These are phyloP conservation scores for Lordiphosa andalusiaca DNA, from an alignment of 2,888 invertebrate species.

Conservation along the genomic window DNA sequence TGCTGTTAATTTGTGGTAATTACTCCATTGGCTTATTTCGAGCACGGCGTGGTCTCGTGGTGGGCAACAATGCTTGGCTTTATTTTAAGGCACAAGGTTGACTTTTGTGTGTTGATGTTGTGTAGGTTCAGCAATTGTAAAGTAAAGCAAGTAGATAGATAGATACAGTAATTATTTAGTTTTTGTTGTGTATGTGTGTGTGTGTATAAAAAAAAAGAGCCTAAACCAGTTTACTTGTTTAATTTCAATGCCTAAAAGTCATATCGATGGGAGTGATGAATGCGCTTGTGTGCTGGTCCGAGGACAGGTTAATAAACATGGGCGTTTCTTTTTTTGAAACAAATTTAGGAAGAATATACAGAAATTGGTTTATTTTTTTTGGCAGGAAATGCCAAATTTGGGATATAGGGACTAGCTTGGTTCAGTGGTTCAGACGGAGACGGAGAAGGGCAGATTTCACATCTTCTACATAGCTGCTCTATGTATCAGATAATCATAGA, in stretches of 20 bases:
- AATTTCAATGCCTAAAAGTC: conserved; percentile 64
- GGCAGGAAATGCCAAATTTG: no score
- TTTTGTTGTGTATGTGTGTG: no score
- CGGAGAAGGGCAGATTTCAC: no score
- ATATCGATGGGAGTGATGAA: conserved; percentile 65
- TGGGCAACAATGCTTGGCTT: conserved; percentile 66
- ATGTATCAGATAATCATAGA: no score
- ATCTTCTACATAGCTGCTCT: no score
- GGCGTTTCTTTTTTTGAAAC: not conserved
- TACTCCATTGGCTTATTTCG: conserved; percentile 29
- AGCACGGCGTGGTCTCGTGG: conserved; percentile 23
- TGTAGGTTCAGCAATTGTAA: conserved; percentile 63
- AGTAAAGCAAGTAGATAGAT: conserved; percentile 32
- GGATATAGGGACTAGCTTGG: no score
- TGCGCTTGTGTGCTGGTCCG: not conserved
- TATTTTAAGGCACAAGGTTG: conserved; percentile 72
- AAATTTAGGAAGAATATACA: no score
- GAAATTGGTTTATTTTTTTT: no score
- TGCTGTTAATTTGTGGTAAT: conserved; percentile 64
- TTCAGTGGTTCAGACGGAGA: no score
- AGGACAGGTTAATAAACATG: no score
- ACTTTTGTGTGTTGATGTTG: conserved; percentile 40
- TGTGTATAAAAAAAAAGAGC: conserved; percentile 37
- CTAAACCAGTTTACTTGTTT: conserved; percentile 63
- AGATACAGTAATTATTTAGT: conserved; percentile 62